These are phyloP conservation scores for Illadopsis cleaveri DNA, from an alignment of 2,113 vertebrate genomes.

Conservation along the genomic window DNA sequence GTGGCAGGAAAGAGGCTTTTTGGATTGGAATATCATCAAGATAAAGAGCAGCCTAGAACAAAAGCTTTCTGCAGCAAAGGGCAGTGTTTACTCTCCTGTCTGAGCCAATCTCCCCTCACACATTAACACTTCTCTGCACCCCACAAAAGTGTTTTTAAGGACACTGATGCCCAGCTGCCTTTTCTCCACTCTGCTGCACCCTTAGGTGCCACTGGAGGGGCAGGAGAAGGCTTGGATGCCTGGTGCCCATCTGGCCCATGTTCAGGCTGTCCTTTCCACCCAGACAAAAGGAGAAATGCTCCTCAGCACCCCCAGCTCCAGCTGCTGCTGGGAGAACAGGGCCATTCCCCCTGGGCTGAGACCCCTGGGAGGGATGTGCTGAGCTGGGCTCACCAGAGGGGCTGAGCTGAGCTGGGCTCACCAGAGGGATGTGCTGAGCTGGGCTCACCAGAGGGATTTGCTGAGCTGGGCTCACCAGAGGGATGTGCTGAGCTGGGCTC, in stretches of 20 bases:
- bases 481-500: background rate
- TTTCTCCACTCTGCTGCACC: background rate
- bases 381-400: background rate
- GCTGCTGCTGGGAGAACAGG: background rate
- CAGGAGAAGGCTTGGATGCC: background rate
- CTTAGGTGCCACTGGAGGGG: background rate
- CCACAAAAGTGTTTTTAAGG: background rate
- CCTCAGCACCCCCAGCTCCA: background rate
- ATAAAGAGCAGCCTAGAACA: slow-evolving; percentile 58
- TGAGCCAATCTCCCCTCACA: background rate
- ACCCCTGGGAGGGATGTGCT: background rate
- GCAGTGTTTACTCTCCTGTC: slow-evolving; percentile 3
- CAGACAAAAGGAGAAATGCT: background rate
- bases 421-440: background rate
- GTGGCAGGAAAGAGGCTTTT: slow-evolving; percentile 38
- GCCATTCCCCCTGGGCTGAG: background rate
- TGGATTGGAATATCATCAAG: slow-evolving; percentile 51
- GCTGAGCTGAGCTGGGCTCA: background rate
- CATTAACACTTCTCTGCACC: background rate
- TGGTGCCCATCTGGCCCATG: accelerated
- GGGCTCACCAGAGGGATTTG: too few species aligned
- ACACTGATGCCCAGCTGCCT: background rate
- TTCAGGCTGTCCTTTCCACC: background rate
- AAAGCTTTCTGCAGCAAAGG: slow-evolving; percentile 51
- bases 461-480: background rate